phyloP scores from a whole-genome alignment of 2,888 invertebrate species.

The Clistopyga incitator region DNA sequence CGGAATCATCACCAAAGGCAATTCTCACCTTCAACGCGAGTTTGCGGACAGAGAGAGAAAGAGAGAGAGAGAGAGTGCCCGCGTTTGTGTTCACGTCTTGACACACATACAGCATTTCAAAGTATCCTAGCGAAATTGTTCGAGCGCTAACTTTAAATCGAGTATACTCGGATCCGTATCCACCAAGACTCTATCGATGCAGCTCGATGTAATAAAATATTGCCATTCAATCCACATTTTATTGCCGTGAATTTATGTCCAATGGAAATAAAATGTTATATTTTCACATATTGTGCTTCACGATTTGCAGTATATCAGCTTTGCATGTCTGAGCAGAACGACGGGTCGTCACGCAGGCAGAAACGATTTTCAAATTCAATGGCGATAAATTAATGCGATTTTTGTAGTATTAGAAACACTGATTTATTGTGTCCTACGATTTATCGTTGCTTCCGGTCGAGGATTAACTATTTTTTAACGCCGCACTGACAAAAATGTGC shows the following conservation, averaged over 20 bases:
- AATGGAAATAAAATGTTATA: conserved; percentile 1
- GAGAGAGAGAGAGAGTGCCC: conserved; percentile 37
- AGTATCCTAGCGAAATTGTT: conserved; percentile 13
- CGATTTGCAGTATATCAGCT: neutral
- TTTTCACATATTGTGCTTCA: neutral
- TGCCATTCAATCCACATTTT: neutral
- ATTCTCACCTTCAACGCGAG: conserved; percentile 42
- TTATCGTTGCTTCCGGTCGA: neutral
- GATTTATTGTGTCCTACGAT: neutral
- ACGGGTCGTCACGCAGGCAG: neutral
- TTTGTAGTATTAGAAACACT: neutral
- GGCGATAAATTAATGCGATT: neutral
- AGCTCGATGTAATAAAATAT: neutral
- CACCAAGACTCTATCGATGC: neutral
- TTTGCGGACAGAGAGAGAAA: conserved; percentile 47
- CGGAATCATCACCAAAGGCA: conserved; percentile 36
- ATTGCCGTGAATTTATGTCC: neutral
- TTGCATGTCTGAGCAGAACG: neutral
- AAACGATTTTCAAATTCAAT: neutral
- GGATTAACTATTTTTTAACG: no score
- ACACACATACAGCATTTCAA: conserved; percentile 60
- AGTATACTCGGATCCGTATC: neutral
- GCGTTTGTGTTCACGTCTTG: conserved; percentile 60
- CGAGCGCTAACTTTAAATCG: conserved; percentile 24
- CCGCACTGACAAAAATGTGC: neutral